phyloP scores from a whole-genome alignment of 2,113 vertebrate species.

The Microtus oregoni region DNA sequence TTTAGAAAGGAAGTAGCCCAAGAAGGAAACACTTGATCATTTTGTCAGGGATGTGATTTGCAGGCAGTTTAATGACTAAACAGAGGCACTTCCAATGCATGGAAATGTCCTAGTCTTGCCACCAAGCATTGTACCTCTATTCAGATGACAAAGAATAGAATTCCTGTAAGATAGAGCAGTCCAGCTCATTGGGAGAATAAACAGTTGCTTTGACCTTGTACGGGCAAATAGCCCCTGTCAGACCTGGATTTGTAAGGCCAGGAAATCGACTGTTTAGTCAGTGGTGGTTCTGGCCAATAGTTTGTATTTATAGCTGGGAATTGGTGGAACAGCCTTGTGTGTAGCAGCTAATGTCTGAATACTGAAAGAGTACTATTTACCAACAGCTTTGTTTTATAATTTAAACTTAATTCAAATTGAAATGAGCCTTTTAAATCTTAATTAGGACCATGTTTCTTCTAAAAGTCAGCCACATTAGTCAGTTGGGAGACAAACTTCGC shows the following conservation, averaged over 20 bases:
- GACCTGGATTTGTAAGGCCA: slow-evolving; percentile 77
- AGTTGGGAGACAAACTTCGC: slow-evolving; percentile 77
- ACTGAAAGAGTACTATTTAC: slow-evolving; percentile 80
- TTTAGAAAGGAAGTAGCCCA: slow-evolving; percentile 62
- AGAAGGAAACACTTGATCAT: slow-evolving; percentile 73
- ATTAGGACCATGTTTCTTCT: slow-evolving; percentile 74
- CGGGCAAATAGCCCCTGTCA: slow-evolving; percentile 77
- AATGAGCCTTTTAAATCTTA: slow-evolving; percentile 83
- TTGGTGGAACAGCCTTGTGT: slow-evolving; percentile 69
- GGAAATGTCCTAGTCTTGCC: slow-evolving; percentile 52
- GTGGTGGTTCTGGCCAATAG: slow-evolving; percentile 42
- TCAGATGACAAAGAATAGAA: slow-evolving; percentile 77
- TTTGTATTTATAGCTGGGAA: slow-evolving; percentile 80
- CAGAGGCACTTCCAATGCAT: slow-evolving; percentile 43
- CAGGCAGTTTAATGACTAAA: slow-evolving; percentile 61
- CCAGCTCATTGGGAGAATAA: slow-evolving; percentile 78
- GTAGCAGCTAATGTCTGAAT: slow-evolving; percentile 71
- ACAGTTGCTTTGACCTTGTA: slow-evolving; percentile 87
- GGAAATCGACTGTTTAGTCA: slow-evolving; percentile 85
- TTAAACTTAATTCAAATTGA: slow-evolving; percentile 81
- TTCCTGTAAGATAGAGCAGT: slow-evolving; percentile 71
- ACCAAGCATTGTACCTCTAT: slow-evolving; percentile 60
- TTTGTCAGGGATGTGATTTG: slow-evolving; percentile 74
- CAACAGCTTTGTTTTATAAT: slow-evolving; percentile 82
- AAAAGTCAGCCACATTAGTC: slow-evolving; percentile 79